Evolutionary conservation across 2,888 invertebrate species (phyloP), one percentile per base, ranked within the genome.

Genomic region (Phortica magna): DNA sequence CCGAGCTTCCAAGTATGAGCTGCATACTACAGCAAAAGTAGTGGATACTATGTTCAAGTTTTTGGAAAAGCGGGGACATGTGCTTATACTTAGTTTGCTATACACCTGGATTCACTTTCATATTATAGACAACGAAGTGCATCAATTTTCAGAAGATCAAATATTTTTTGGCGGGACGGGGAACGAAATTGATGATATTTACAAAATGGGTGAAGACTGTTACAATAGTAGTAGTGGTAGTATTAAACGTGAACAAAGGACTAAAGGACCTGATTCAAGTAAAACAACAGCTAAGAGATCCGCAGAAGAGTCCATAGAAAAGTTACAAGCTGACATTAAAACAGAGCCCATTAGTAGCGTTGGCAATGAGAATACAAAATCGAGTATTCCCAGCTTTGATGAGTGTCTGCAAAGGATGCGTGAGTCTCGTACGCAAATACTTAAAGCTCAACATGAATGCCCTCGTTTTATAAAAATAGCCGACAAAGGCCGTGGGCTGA

Each of bases 1-100:
- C 90, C 94, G 95, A 86, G 94, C 94, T 42, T 94, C 95, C 87
- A 96, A 96, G 92, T 95, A 95, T 92, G 94, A 95, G 86, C 92
- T 95, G 68, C 94, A 94, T 83, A 91, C 96, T 80, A 94, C 94
- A n/a, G 93, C 94, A 84, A 94, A 94, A 89, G 94, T 95, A 4
- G 92, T 95, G 43, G 93, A 94, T 82, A 93, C 93, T 83, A 91
- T 95, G 77, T 94, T 94, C 86, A 79, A 94, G 70, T 95, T 94
- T 91, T 92, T 95, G 77, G 93, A 94, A n/a, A 94, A 94, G 84
- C 93, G 94, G 85, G 94, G 95, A 0, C 95, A 95, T 92, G 94
- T 95, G 42, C 92, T 95, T 73, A 91, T 95, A 73, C 93, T 95
- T 89, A 95, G 95, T 93, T 94, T 95, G 75, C 87, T 94, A 12